Evolutionary conservation across 2,113 vertebrate species (phyloP).

Genomic region (Hiodon tergisus): DNA sequence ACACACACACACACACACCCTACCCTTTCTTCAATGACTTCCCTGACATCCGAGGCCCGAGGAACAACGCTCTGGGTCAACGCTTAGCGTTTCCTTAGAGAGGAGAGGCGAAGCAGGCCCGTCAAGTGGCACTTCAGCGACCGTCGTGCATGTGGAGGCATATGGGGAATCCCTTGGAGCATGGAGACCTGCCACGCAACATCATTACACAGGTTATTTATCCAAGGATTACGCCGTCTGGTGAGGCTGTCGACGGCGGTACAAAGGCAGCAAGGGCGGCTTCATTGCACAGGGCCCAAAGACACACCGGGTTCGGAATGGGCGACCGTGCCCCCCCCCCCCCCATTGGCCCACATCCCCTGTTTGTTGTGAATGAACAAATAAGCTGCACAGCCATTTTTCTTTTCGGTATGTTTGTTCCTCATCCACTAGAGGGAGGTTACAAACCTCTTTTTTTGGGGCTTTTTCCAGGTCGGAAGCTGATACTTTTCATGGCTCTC

Average conservation of each 20-base stretch:
- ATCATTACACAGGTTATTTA: constrained; percentile 20
- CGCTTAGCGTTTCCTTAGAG: constrained; percentile 64
- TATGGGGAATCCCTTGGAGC: constrained; percentile 54
- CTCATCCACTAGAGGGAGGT: too few relatives aligned
- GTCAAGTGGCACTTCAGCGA: constrained; percentile 56
- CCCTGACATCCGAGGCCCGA: background rate
- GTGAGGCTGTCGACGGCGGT: background rate
- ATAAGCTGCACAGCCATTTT: too few relatives aligned
- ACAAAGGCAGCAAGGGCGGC: background rate
- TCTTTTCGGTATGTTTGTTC: too few relatives aligned
- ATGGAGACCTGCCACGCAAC: constrained; percentile 40
- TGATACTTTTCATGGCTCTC: too few relatives aligned
- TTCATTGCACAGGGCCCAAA: background rate
- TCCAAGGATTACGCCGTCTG: constrained; percentile 9
- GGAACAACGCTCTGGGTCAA: constrained; percentile 58
- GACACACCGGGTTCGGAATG: too few relatives aligned
- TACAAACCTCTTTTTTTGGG: too few relatives aligned
- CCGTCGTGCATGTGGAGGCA: constrained; percentile 51
- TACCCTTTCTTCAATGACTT: background rate
- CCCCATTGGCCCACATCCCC: too few relatives aligned
- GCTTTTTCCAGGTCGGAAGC: too few relatives aligned
- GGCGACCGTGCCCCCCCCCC: too few relatives aligned
- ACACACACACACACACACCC: constrained; percentile 23
- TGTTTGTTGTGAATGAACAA: too few relatives aligned
- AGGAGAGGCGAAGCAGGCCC: constrained; percentile 56